phyloP scores from a whole-genome alignment of 2,797 vertebrate genomes.

The Prunella strophiata region DNA sequence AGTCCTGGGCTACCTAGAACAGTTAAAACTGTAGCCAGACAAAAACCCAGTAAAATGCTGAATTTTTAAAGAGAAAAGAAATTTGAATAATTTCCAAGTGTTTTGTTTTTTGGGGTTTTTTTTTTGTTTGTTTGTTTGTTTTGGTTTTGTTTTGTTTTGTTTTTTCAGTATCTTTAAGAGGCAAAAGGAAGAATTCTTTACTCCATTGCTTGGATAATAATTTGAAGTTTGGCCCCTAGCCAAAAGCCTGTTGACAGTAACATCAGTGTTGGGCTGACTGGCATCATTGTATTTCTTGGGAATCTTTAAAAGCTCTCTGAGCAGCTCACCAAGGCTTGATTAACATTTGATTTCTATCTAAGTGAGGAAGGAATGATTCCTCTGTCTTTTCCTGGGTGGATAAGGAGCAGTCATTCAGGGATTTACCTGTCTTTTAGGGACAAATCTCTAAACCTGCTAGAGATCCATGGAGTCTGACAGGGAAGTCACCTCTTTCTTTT shows the following conservation, averaged over 20 bases:
- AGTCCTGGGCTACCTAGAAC: not conserved
- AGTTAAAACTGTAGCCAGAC: not conserved
- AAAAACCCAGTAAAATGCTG: not conserved
- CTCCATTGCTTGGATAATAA: not conserved
- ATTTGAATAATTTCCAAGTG: not conserved
- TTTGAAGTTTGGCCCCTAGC: not conserved
- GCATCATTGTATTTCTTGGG: not conserved
- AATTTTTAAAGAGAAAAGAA: not conserved
- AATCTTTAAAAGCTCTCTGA: constrained; percentile 16
- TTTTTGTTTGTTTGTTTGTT: not conserved
- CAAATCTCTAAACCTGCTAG: not conserved
- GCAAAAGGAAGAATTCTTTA: not conserved
- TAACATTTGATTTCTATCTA: not conserved
- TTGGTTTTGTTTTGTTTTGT: too few relatives aligned
- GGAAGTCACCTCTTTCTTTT: not conserved
- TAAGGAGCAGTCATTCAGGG: not conserved
- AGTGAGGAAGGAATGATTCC: not conserved
- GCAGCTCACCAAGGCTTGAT: not conserved
- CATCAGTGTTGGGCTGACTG: not conserved
- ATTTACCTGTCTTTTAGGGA: not conserved
- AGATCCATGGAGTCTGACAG: not conserved
- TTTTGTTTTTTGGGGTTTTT: not conserved
- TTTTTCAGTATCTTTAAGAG: not conserved
- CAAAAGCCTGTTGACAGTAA: constrained; percentile 1
- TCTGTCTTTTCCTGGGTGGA: not conserved